Conservation (phyloP, 2,888 invertebrate species). For the Stenoptilia bipunctidactyla region DNA sequence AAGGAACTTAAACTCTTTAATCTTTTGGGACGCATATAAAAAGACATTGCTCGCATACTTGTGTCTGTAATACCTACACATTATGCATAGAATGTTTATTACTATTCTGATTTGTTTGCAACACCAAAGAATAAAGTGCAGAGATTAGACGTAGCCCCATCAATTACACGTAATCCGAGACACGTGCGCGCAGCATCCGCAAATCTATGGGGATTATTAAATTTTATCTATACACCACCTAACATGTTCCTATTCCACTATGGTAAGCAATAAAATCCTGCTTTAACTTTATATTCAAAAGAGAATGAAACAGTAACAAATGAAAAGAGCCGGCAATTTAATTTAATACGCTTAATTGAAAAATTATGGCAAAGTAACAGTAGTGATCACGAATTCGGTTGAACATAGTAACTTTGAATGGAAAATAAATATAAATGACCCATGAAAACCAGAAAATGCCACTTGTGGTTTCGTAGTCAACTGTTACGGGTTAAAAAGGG, state of each 20-base stretch:
- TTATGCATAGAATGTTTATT: too few species aligned
- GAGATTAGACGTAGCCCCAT: slow-evolving; percentile 62
- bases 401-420: slow-evolving; percentile 2
- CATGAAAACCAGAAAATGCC: slow-evolving; percentile 40
- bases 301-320: too few species aligned
- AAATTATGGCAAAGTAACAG: background rate
- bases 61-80: too few species aligned
- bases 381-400: slow-evolving; percentile 1
- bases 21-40: background rate
- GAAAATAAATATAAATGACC: slow-evolving; percentile 44
- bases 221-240: slow-evolving; percentile 35
- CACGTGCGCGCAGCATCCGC: slow-evolving; percentile 53
- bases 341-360: background rate
- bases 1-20: too few species aligned
- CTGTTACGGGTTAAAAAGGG: slow-evolving; percentile 36
- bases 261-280: too few species aligned
- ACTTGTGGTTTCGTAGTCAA: slow-evolving; percentile 47
- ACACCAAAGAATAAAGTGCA: slow-evolving; percentile 42
- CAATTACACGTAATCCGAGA: slow-evolving; percentile 61
- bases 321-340: too few species aligned
- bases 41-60: too few species aligned
- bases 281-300: background rate
- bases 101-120: background rate
- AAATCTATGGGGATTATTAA: slow-evolving; percentile 60
- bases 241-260: background rate